Percentiles rank a stretch among this genome's conserved stretches.
Evolutionary conservation across 2,113 vertebrate genomes (phyloP).

Genomic region (Xiphorhynchus elegans): DNA sequence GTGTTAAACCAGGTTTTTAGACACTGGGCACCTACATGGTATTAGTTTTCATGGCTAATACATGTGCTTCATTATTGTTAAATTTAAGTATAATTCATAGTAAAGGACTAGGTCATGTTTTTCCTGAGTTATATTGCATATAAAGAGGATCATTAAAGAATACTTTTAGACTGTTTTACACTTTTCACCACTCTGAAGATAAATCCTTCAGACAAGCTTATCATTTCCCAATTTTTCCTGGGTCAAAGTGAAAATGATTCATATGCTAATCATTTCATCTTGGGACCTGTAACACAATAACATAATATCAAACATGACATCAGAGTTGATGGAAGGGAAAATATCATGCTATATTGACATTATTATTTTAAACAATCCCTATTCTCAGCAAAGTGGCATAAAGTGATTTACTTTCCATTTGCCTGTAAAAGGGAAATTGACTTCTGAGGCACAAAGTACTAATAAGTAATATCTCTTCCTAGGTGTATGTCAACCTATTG

Average conservation of each 20-base stretch:
- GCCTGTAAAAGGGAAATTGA: constrained; percentile 33
- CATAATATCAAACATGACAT: background rate
- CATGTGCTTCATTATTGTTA: background rate
- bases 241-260: constrained; percentile 11
- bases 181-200: background rate
- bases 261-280: background rate
- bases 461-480: constrained; percentile 18
- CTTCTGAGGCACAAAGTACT: background rate
- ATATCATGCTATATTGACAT: background rate
- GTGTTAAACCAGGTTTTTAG: background rate
- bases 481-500: background rate
- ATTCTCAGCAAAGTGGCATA: background rate
- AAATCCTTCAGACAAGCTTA: constrained; percentile 4
- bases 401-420: constrained; percentile 54
- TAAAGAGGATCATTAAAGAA: background rate
- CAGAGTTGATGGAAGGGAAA: constrained; percentile 22
- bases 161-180: background rate
- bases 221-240: constrained; percentile 7
- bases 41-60: background rate
- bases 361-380: constrained; percentile 48
- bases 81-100: background rate
- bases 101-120: background rate
- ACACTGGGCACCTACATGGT: background rate
- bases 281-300: background rate
- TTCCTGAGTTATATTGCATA: background rate